Evolutionary conservation across 2,888 invertebrate species (phyloP).

Genomic region (Dysmachus trigonus): DNA sequence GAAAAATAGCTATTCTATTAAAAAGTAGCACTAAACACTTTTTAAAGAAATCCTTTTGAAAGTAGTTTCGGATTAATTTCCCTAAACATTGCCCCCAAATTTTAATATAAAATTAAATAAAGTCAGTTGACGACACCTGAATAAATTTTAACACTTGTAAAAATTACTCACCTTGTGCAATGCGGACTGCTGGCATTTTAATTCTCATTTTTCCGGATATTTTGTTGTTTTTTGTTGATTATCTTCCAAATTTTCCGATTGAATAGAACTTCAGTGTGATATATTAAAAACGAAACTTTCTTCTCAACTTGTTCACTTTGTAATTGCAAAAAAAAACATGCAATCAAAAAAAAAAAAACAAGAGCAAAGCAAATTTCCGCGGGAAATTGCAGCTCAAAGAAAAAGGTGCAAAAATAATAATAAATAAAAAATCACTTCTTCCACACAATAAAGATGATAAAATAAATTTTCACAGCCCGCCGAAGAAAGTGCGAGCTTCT

Average conservation of each 20-base stretch:
- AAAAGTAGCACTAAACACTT: too few species aligned
- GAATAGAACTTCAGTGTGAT: background rate
- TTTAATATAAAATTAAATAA: background rate
- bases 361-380: background rate
- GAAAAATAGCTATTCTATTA: too few species aligned
- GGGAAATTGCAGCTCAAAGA: background rate
- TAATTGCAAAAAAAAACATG: background rate
- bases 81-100: background rate
- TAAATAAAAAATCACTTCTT: conserved; percentile 10
- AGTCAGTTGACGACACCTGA: background rate
- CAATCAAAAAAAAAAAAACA: too few species aligned
- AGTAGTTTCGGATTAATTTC: background rate
- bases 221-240: conserved; percentile 51
- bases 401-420: background rate
- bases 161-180: conserved; percentile 88
- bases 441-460: background rate
- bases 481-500: background rate
- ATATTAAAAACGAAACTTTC: background rate
- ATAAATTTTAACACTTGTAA: background rate
- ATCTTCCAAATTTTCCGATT: conserved; percentile 43
- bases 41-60: too few species aligned
- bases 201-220: conserved; percentile 85
- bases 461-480: background rate
- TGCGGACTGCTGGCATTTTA: conserved; percentile 96
- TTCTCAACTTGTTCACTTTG: background rate